Evolutionary conservation across 2,113 vertebrate genomes (phyloP).

Genomic region (Naja naja): DNA sequence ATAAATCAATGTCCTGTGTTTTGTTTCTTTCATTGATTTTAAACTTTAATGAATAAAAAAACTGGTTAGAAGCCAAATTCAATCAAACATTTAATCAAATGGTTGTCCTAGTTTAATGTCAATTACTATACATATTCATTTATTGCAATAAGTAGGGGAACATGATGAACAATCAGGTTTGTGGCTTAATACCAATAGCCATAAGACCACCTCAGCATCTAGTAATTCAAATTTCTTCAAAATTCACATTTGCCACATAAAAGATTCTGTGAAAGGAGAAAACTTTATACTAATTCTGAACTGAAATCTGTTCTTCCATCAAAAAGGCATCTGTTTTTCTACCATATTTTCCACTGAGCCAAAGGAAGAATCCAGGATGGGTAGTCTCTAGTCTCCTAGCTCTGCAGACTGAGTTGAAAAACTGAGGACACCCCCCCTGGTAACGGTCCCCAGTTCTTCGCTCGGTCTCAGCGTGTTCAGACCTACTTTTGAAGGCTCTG

Average conservation of each 20-base stretch:
- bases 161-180: background rate
- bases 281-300: background rate
- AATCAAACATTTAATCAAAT: slow-evolving; percentile 3
- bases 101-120: background rate
- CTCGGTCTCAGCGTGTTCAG: no score
- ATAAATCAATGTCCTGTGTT: background rate
- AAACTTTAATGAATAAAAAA: background rate
- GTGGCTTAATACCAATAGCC: background rate
- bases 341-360: no score
- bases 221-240: background rate
- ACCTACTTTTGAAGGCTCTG: no score
- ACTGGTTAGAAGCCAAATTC: background rate
- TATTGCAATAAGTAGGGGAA: background rate
- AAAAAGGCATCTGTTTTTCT: background rate
- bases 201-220: background rate
- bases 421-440: no score
- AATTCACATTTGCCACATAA: background rate
- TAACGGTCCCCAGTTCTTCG: no score
- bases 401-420: no score
- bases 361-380: no score
- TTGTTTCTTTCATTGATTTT: slow-evolving; percentile 6
- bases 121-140: background rate
- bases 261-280: background rate
- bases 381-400: no score
- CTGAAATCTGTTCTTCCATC: background rate